Percentiles rank a stretch among this genome's conserved stretches.
Conservation (phyloP, 2,113 vertebrate genomes). For the Aramus guarauna region DNA sequence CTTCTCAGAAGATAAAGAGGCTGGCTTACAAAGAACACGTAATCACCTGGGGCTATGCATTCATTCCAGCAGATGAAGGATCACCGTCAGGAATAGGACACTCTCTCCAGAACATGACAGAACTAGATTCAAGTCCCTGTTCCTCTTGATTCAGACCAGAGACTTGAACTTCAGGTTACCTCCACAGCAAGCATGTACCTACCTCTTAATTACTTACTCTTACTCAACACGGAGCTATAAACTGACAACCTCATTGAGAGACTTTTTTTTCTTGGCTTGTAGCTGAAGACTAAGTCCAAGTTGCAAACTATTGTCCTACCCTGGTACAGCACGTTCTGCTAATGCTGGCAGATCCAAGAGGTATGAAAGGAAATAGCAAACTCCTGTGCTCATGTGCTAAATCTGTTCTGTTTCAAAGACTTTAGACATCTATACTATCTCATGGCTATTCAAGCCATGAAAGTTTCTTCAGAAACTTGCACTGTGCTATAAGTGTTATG, state of each 20-base stretch:
- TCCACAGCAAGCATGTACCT: neutral
- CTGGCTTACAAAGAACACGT: neutral
- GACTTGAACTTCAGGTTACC: conserved; percentile 37
- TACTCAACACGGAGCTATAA: neutral
- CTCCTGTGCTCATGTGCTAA: neutral
- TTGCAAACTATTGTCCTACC: neutral
- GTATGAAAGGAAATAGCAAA: neutral
- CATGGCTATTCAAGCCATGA: neutral
- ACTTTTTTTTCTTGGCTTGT: neutral
- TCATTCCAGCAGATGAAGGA: conserved; percentile 45
- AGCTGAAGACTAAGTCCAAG: neutral
- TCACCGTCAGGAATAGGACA: neutral
- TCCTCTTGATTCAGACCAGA: neutral
- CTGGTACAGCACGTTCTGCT: neutral
- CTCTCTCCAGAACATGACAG: neutral
- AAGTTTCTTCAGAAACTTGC: neutral
- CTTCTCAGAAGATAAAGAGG: neutral
- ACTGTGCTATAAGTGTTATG: neutral
- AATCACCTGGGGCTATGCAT: neutral
- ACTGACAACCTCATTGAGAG: neutral
- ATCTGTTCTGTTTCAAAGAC: neutral
- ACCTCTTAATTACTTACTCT: neutral
- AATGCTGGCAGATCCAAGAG: neutral
- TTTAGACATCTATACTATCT: neutral
- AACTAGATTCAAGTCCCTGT: neutral